Evolutionary conservation across 2,113 vertebrate genomes (phyloP), one percentile per base, ranked within the genome.

Genomic region (Callospermophilus lateralis): DNA sequence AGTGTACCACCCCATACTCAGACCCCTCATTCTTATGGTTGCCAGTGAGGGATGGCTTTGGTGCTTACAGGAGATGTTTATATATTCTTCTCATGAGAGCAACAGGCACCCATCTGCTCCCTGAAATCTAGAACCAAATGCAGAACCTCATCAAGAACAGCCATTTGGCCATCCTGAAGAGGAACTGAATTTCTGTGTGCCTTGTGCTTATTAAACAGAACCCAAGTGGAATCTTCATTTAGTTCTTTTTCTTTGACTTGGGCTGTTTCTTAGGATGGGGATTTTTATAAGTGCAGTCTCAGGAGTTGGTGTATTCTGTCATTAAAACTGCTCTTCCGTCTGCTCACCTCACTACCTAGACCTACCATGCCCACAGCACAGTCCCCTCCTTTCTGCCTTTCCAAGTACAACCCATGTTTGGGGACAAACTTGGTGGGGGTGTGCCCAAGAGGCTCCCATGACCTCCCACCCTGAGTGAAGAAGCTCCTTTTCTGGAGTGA

Each of bases 161-260:
- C 5, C 8, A 78, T 32, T n/a, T 17, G 77, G 19, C 76, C 32
- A 77, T 72, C 28, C 1, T 28, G 42, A 87, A 72, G 78, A 51
- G 34, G 85, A 85, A 22, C 32, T 88, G 5, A 84, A 70, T 80
- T 42, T 73, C 34, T 65, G 5, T 30, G 0, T 87, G 19, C 58
- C 37, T 83, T 87, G 30, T 32, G 63, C 55, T 90, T 89, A 91
- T 65, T 80, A 81, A 89, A 88, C 12, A 76, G n/a, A 96, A 61
- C 42, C 45, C 16, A 45, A 58, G 32, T 68, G 45, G 70, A 89
- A 84, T 12, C n/a, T 90, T 81, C 72, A 20, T 53, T 94, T 93
- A 45, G 8, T 74, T 68, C 90, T 92, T 55, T n/a, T 83, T 70
- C 61, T 90, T 72, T 91, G 67, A 74, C 16, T 58, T 70, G 28